Base-by-base conservation (phyloP, 2,888 invertebrate species). In the Hylaea fasciaria region DNA sequence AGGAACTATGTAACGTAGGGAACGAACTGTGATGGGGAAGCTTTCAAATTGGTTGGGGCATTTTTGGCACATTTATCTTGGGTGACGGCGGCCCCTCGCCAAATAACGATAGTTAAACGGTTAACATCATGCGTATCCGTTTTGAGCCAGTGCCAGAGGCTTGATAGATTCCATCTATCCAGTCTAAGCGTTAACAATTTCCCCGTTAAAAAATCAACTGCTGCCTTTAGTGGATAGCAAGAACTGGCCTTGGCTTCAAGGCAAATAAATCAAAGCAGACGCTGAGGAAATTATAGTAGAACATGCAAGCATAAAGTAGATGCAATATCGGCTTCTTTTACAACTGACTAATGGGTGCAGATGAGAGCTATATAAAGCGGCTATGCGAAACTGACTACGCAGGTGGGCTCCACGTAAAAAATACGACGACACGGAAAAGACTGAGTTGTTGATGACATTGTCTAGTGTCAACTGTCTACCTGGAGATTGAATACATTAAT, bases 31-130 rank as follows among this genome's bases (percentile, higher is more conserved):
- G 44, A 51, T 28, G 22, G 46, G 7, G 39, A 28, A 32, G 28
- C 28, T 28, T 54, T 39, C 35, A 35, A 40, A 57, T 44, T 49
- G 29, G 54, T 56, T 60, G 46, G 57, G 64, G 71, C 68, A 72
- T 78, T 80, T 80, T 81, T 79, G 81, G 78, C 82, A 77, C 81
- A 82, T 82, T 78, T 70, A 75, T 82, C 75, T 79, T 72, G 72
- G 32, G 32, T 9, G 7, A 1, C 5, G 32, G 76, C 77, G 74
- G 65, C 71, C 69, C 66, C 67, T 66, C 71, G 72, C 74, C 71
- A 74, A 78, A 76, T 83, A 83, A 83, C 81, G 70, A 72, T 74
- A 78, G 78, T 81, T 83, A 85, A 87, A 83, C 78, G 81, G 76
- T 82, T 81, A 80, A 77, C 78, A 81, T 78, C 77, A 69, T 71